These are phyloP conservation scores for Cactoblastis cactorum DNA, from an alignment of 2,888 invertebrate species.

Conservation along the genomic window DNA sequence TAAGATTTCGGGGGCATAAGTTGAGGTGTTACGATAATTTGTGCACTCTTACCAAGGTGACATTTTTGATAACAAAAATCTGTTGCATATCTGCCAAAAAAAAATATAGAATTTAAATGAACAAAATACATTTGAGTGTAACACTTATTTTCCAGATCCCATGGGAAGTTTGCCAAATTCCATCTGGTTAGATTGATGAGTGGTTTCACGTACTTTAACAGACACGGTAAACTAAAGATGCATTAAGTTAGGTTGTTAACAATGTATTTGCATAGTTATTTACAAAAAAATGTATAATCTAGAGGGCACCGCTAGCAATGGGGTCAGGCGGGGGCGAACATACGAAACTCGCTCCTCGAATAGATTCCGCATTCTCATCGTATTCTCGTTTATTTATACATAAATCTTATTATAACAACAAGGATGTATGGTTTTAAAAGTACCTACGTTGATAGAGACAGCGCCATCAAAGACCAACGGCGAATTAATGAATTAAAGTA, in stretches of 20 bases:
- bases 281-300: background rate
- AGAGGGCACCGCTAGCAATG: constrained; percentile 11
- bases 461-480: too few relatives aligned
- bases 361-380: background rate
- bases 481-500: too few relatives aligned
- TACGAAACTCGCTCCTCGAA: constrained; percentile 2
- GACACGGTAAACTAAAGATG: background rate
- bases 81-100: constrained; percentile 5
- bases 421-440: too few relatives aligned
- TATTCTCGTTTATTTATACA: background rate
- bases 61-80: constrained; percentile 30
- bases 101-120: too few relatives aligned
- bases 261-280: constrained; percentile 16
- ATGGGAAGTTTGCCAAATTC: too few relatives aligned
- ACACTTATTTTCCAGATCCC: too few relatives aligned
- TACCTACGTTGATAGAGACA: background rate
- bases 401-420: background rate
- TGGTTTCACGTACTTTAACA: too few relatives aligned
- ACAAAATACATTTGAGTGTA: background rate
- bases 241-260: constrained; percentile 4
- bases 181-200: too few relatives aligned
- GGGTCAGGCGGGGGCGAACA: constrained; percentile 12
- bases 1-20: constrained; percentile 27
- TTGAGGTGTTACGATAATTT: constrained; percentile 37
- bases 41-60: constrained; percentile 54